Evolutionary conservation across 1,140 invertebrate species (phyloP).

Genomic region (Diabrotica virgifera): DNA sequence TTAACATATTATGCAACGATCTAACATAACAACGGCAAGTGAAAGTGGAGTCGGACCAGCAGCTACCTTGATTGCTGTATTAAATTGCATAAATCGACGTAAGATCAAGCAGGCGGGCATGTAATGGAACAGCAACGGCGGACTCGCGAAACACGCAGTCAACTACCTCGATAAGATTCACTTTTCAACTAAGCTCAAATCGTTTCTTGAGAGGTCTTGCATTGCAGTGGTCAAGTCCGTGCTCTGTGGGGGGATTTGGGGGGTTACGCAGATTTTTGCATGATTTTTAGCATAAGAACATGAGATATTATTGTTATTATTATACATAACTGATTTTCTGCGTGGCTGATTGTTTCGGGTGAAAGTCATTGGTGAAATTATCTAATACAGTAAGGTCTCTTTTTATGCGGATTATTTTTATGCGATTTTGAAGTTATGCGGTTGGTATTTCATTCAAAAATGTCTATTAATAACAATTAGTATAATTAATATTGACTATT

Average conservation of each 20-base stretch:
- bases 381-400: no score
- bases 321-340: no score
- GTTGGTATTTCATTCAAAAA: no score
- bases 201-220: not conserved
- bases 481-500: no score
- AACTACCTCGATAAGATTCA: constrained; percentile 14
- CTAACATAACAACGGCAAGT: constrained; percentile 15
- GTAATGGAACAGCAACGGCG: not conserved
- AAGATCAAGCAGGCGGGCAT: constrained; percentile 5
- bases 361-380: no score
- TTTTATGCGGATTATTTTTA: no score
- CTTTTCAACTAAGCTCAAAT: constrained; percentile 16
- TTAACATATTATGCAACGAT: constrained; percentile 13
- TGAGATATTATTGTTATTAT: no score
- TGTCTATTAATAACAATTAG: no score
- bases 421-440: no score
- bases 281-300: no score
- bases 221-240: not conserved
- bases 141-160: constrained; percentile 12
- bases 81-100: constrained; percentile 15
- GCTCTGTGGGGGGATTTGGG: not conserved
- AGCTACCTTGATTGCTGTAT: constrained; percentile 14
- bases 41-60: constrained; percentile 13
- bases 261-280: not conserved
- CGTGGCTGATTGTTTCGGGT: no score